A percentile compares a stretch with the other conserved stretches of the same genome.
Evolutionary conservation across 2,797 vertebrate genomes (phyloP).

Genomic region (Rallus crepitans): DNA sequence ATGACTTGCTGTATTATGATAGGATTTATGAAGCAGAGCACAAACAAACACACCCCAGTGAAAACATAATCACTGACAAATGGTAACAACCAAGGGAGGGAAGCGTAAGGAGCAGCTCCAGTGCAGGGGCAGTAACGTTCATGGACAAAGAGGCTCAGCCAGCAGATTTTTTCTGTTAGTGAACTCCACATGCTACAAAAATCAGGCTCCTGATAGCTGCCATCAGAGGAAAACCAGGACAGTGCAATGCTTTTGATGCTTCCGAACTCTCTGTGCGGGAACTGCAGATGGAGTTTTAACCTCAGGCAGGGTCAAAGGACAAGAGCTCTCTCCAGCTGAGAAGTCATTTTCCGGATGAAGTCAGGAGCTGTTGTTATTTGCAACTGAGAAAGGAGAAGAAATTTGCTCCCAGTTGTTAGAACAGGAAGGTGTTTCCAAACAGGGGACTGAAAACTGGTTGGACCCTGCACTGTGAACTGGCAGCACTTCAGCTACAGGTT

Average conservation of each 20-base stretch:
- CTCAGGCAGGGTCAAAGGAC: not conserved
- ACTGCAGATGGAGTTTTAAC: not conserved
- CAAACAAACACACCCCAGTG: not conserved
- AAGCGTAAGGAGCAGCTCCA: fast-evolving
- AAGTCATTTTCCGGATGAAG: not conserved
- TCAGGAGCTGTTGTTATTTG: not conserved
- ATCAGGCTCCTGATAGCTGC: not conserved
- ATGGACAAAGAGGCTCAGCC: not conserved
- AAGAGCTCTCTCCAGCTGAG: not conserved
- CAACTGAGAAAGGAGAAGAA: not conserved
- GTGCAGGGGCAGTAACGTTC: not conserved
- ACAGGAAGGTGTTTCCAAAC: not conserved
- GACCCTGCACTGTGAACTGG: not conserved
- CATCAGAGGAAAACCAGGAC: not conserved
- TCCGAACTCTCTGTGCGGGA: not conserved
- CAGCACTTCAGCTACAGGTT: not conserved
- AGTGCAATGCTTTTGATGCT: not conserved
- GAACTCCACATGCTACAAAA: not conserved
- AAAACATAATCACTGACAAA: not conserved
- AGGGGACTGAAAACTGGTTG: not conserved
- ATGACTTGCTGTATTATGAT: not conserved
- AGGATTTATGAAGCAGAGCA: not conserved
- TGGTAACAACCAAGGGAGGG: not conserved
- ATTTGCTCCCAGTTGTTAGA: not conserved
- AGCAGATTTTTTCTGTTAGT: fast-evolving